A percentile compares a stretch with the other conserved stretches of the same genome.
Conservation (phyloP, 2,888 invertebrate species). For the Crocallis elinguaria region DNA sequence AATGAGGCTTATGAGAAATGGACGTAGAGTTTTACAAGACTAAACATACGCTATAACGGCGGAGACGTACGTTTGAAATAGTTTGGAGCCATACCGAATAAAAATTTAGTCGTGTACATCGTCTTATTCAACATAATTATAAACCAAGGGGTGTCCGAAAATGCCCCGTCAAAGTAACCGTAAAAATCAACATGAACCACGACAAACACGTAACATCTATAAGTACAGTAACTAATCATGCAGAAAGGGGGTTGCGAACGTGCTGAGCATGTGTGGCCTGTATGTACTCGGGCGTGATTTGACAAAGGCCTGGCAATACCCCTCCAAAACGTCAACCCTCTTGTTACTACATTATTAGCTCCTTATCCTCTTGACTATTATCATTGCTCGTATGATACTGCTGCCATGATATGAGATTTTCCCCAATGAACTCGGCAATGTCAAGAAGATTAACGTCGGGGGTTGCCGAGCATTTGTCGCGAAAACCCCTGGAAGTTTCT, state of each 20-base stretch:
- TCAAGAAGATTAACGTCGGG: conserved; percentile 35
- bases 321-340: conserved; percentile 37
- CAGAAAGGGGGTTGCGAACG: conserved; percentile 84
- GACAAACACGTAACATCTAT: conserved; percentile 78
- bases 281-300: conserved; percentile 59
- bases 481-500: conserved; percentile 43
- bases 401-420: neutral
- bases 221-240: conserved; percentile 75
- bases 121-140: conserved; percentile 5
- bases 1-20: neutral
- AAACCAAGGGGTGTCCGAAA: conserved; percentile 16
- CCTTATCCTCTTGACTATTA: conserved; percentile 9
- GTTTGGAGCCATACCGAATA: too few relatives aligned
- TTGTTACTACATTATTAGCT: conserved; percentile 32
- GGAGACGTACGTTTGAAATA: too few relatives aligned
- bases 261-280: conserved; percentile 70
- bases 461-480: conserved; percentile 54
- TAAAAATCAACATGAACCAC: conserved; percentile 55
- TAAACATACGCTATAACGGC: too few relatives aligned
- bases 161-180: conserved; percentile 20
- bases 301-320: conserved; percentile 62
- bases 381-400: conserved; percentile 5
- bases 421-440: neutral
- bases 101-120: too few relatives aligned
- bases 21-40: too few relatives aligned